Base-by-base conservation (phyloP, 2,888 invertebrate genomes). In the Protodeltote pygarga region DNA sequence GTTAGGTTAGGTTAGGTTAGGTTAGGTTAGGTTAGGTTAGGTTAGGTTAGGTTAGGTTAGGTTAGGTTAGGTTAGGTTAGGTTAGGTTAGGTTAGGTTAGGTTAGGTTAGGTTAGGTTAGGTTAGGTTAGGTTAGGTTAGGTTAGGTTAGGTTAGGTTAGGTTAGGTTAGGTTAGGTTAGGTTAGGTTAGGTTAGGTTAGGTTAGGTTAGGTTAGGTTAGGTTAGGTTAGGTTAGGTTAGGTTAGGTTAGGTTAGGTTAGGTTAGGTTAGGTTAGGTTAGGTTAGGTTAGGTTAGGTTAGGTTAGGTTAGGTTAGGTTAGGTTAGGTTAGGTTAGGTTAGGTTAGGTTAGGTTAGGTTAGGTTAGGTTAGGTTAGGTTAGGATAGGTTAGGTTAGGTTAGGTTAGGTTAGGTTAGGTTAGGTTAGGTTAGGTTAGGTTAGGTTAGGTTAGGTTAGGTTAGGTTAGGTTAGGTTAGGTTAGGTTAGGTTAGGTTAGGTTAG, bases 21-120 rank as follows among this genome's bases (percentile, higher is more conserved):
- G 62, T 62, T 60, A 63, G 65, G 61, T 61, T 57, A 64, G 49
- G 63, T 60, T 58, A 64, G 63, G 59, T 64, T 58, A 61, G 63
- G 58, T 59, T 51, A 59, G 59, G 61, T 57, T 54, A 59, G 60
- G 58, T 59, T 61, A 65, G 61, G 59, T 60, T 60, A 62, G 62
- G 58, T 47, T 52, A 48, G 47, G 52, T 52, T 48, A 40, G 48
- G 51, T 57, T 51, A 46, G 51, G 55, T 50, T 49, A 45, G 55
- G 52, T 51, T 41, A 50, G 52, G 49, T 48, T 50, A 45, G 51
- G 60, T 48, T 47, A 48, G 54, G 48, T 55, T 50, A 52, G 52
- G 49, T 50, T 48, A 51, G 55, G 55, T 51, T 50, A 41, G 52
- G 48, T 42, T 50, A 53, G 58, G 59, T 51, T 47, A 47, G 59